A percentile compares a stretch with the other conserved stretches of the same genome.
These are phyloP conservation scores for Erynnis tages DNA, from an alignment of 2,888 invertebrate species.

Conservation along the genomic window DNA sequence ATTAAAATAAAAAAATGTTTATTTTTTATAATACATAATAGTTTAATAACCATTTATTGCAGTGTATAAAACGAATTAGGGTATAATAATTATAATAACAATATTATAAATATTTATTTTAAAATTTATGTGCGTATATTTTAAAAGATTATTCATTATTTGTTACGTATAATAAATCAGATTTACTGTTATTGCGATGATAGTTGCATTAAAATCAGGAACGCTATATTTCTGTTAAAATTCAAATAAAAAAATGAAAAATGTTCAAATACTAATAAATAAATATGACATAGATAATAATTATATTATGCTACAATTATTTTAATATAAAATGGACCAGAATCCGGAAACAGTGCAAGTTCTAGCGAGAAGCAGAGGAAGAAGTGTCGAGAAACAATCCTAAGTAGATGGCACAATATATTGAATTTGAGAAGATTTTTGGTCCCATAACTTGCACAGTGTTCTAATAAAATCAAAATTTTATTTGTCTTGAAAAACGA, in stretches of 20 bases:
- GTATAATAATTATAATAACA: neutral
- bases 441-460: conserved; percentile 62
- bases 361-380: conserved; percentile 10
- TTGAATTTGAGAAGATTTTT: conserved; percentile 48
- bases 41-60: conserved; percentile 19
- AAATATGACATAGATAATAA: neutral
- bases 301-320: conserved; percentile 15
- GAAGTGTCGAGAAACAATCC: conserved; percentile 29
- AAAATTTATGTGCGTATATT: too few relatives aligned
- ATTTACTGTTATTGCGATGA: too few relatives aligned
- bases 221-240: too few relatives aligned
- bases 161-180: too few relatives aligned
- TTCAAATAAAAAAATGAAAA: too few relatives aligned
- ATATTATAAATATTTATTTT: conserved; percentile 4
- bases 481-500: too few relatives aligned
- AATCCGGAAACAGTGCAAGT: conserved; percentile 26
- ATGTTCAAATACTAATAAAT: too few relatives aligned
- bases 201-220: too few relatives aligned
- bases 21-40: conserved; percentile 22
- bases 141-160: too few relatives aligned
- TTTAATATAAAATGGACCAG: conserved; percentile 11
- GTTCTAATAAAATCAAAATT: conserved; percentile 16
- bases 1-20: conserved; percentile 18
- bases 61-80: conserved; percentile 18
- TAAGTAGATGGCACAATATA: conserved; percentile 63